Evolutionary conservation across 2,888 invertebrate species (phyloP), one percentile per base, ranked within the genome.

Genomic region (Dicranocentrus wangi): DNA sequence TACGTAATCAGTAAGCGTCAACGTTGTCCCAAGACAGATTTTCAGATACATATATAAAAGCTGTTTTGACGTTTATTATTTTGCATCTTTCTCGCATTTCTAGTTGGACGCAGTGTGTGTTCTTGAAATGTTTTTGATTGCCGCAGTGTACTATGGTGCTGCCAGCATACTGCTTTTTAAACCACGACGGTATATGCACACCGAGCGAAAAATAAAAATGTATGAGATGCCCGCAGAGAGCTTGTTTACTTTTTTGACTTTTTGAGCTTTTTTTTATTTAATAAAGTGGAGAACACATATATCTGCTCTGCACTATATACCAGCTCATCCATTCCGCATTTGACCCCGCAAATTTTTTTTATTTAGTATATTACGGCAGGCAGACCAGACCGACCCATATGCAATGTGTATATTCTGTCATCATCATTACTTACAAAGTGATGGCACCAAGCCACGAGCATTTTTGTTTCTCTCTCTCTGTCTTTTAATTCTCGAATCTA

Each of bases 171-270:
- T 32, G 5, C 32, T 32, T n/a, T n/a, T 7, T 32, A 32, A 32
- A 10, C 32, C 32, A 32, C 10, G 32, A 32, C n/a, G n/a, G n/a
- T n/a, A n/a, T 7, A 32, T 32, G 32, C 32, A 10, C 32, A 32
- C 32, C 5, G 32, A 32, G 3, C n/a, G n/a, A 51, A 51, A 2
- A 19, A 55, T 23, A 13, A 23, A 55, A 23, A 60, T 60, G 60
- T 60, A 25, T 25, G 25, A 55, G 60, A 55, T 25, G 13, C 25
- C 17, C n/a, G 51, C 17, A 47, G n/a, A 19, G 53, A 53, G 42
- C 65, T 55, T 75, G 73, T 75, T 75, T 75, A 75, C 73, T 53
- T 75, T 75, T 66, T 75, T 75, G 65, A 75, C 73, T 75, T 75
- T 75, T 60, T 5, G 23, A n/a, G 15, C 13, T 32, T 32, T 32